phyloP scores from a whole-genome alignment of 2,888 invertebrate genomes.

The Chymomyza procnemis region DNA sequence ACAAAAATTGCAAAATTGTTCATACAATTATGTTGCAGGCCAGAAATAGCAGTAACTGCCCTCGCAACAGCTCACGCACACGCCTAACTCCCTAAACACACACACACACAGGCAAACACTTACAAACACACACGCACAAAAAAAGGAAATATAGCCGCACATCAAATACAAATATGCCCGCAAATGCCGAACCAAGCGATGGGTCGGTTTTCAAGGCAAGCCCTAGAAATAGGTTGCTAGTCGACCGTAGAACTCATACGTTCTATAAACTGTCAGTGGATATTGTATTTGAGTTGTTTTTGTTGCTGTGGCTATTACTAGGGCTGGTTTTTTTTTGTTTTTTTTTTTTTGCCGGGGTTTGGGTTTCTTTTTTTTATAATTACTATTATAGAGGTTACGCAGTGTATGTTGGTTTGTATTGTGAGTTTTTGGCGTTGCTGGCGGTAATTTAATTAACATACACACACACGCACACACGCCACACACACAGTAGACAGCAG shows the following conservation, averaged over 20 bases:
- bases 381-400: slow-evolving; percentile 55
- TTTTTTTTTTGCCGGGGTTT: not conserved
- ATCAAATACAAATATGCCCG: slow-evolving; percentile 22
- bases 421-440: slow-evolving; percentile 29
- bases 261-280: not conserved
- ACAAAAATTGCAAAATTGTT: too few species aligned
- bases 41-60: too few species aligned
- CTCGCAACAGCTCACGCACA: slow-evolving; percentile 8
- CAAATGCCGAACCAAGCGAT: slow-evolving; percentile 45
- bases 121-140: not conserved
- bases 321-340: not conserved
- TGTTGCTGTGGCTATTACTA: slow-evolving; percentile 40
- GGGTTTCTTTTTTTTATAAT: slow-evolving; percentile 54
- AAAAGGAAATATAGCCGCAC: not conserved
- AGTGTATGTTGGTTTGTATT: slow-evolving; percentile 23
- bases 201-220: slow-evolving; percentile 2
- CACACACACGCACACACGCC: slow-evolving; percentile 44
- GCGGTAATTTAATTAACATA: slow-evolving; percentile 71
- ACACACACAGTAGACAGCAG: slow-evolving; percentile 22
- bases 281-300: slow-evolving; percentile 18
- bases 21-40: too few species aligned
- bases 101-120: not conserved
- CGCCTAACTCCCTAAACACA: not conserved
- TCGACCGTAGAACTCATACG: slow-evolving; percentile 17
- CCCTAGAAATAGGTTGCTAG: slow-evolving; percentile 38